A percentile compares a stretch with the other conserved stretches of the same genome.
Evolutionary conservation across 1,140 invertebrate genomes (phyloP).

Genomic region (Pseudoatta argentina): DNA sequence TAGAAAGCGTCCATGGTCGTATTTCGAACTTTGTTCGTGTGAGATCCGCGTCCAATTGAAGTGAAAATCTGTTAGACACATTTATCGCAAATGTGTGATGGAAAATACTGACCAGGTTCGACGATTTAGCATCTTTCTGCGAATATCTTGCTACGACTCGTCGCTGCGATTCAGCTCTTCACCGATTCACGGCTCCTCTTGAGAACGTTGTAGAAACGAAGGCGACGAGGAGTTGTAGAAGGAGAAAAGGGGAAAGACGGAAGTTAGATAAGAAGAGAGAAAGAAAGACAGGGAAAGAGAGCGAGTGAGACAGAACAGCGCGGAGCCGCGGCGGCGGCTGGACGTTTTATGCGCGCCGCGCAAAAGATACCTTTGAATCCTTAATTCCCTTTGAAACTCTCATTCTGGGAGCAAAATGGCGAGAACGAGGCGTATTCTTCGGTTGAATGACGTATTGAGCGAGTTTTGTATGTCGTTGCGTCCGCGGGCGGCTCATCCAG

Average conservation of each 20-base stretch:
- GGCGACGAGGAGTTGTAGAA: conserved; percentile 54
- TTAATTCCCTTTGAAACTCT: conserved; percentile 87
- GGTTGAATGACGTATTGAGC: conserved; percentile 86
- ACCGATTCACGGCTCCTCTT: conserved; percentile 21
- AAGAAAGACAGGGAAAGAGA: conserved; percentile 28
- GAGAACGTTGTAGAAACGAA: conserved; percentile 61
- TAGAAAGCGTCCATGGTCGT: no score
- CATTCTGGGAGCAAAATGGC: conserved; percentile 85
- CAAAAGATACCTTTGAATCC: conserved; percentile 87
- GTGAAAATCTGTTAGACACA: conserved; percentile 9
- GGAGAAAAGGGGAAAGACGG: conserved; percentile 58
- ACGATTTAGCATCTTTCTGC: conserved; percentile 47
- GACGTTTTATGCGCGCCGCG: conserved; percentile 84
- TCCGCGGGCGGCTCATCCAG: conserved; percentile 82
- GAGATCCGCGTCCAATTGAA: background rate
- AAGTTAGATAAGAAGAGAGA: conserved; percentile 56
- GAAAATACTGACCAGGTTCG: conserved; percentile 19
- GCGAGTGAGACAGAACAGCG: conserved; percentile 48
- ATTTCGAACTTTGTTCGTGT: background rate
- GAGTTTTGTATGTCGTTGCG: conserved; percentile 85
- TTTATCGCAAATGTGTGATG: conserved; percentile 16
- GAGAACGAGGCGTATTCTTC: conserved; percentile 86
- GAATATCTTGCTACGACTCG: background rate
- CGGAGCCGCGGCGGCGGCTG: conserved; percentile 73
- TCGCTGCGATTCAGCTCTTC: conserved; percentile 54